phyloP scores from a whole-genome alignment of 2,888 invertebrate genomes.

The Sarcophaga carnaria region DNA sequence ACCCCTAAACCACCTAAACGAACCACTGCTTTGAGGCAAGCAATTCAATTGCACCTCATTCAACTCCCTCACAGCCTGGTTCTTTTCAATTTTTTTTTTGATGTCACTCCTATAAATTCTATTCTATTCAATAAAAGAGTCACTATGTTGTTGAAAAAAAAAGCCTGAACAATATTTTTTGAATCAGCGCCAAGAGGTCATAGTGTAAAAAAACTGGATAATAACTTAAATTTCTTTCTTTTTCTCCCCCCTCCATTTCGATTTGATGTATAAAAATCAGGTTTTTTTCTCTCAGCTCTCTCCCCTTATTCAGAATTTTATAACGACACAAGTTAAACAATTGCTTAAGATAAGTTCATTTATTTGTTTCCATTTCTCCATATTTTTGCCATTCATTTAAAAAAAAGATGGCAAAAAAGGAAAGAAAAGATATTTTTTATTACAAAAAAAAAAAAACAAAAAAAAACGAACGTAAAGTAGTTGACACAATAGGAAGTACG shows the following conservation, averaged over 20 bases:
- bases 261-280: background rate
- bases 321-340: slow-evolving; percentile 65
- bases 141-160: slow-evolving; percentile 15
- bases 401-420: background rate
- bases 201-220: slow-evolving; percentile 45
- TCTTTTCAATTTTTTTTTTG: too few relatives aligned
- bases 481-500: slow-evolving; percentile 51
- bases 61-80: background rate
- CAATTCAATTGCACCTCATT: background rate
- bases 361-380: slow-evolving; percentile 41
- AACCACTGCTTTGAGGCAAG: background rate
- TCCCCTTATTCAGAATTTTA: slow-evolving; percentile 19
- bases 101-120: slow-evolving; percentile 34
- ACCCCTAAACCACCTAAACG: background rate
- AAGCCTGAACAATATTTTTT: slow-evolving; percentile 48
- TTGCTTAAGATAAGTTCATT: slow-evolving; percentile 62
- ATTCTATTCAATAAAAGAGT: slow-evolving; percentile 47
- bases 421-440: background rate
- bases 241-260: background rate
- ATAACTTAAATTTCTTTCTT: slow-evolving; percentile 45
- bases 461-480: background rate
- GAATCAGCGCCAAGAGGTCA: slow-evolving; percentile 66
- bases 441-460: too few relatives aligned
- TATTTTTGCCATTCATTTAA: background rate
- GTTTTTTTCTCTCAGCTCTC: background rate